Evolutionary conservation across 2,888 invertebrate species (phyloP).

Genomic region (Gerris lacustris): DNA sequence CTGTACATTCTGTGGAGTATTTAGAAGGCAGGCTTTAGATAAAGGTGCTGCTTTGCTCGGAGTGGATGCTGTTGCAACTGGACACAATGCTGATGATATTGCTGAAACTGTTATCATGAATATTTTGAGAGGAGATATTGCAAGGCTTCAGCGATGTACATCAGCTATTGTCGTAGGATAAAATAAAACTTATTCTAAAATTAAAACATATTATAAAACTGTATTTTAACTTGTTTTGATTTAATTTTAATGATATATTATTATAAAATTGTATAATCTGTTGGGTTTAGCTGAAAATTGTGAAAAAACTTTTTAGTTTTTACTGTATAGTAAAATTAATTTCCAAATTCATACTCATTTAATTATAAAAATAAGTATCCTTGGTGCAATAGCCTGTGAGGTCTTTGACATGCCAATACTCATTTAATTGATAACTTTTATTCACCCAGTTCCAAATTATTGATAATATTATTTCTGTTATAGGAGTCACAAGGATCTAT

Average conservation of each 20-base stretch:
- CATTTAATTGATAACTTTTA: too few species aligned
- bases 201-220: too few species aligned
- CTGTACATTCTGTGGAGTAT: slow-evolving; percentile 92
- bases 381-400: too few species aligned
- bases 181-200: too few species aligned
- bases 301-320: too few species aligned
- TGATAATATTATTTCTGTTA: slow-evolving; percentile 30
- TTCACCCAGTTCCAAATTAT: too few species aligned
- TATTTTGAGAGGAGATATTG: slow-evolving; percentile 89
- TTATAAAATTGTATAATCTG: not conserved
- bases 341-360: too few species aligned
- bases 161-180: slow-evolving; percentile 67
- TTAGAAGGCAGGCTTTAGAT: slow-evolving; percentile 89
- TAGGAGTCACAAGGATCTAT: slow-evolving; percentile 68
- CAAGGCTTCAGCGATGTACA: slow-evolving; percentile 82
- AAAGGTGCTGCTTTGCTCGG: slow-evolving; percentile 78
- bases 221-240: too few species aligned
- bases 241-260: not conserved
- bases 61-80: slow-evolving; percentile 91
- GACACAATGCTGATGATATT: slow-evolving; percentile 94
- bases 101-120: slow-evolving; percentile 99
- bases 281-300: too few species aligned
- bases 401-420: too few species aligned
- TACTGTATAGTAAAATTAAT: too few species aligned
- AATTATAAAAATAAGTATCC: too few species aligned